Conservation (phyloP, 2,888 invertebrate species). For the Pimpla rufipes region DNA sequence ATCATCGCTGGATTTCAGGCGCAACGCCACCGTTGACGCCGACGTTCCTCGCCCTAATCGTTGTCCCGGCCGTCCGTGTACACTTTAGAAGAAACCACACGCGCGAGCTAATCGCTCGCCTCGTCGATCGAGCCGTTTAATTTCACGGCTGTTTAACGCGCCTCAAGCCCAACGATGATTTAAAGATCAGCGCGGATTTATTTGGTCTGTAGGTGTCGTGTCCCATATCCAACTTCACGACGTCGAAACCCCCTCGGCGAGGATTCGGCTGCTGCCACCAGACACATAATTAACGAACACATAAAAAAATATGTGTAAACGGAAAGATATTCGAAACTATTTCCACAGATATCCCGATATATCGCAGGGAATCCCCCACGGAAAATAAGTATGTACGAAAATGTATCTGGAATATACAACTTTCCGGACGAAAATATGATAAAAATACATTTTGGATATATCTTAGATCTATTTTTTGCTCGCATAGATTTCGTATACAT, state of each 20-base stretch:
- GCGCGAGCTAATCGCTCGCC: conserved; percentile 73
- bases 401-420: too few species aligned
- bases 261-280: not conserved
- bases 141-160: conserved; percentile 85
- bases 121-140: conserved; percentile 78
- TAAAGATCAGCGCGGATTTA: conserved; percentile 81
- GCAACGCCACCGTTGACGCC: conserved; percentile 70
- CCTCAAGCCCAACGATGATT: conserved; percentile 81
- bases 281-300: not conserved
- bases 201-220: conserved; percentile 68
- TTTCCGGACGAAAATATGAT: too few species aligned
- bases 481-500: too few species aligned
- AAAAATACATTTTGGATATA: too few species aligned
- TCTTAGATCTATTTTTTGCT: too few species aligned
- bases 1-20: conserved; percentile 79
- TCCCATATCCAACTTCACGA: too few species aligned
- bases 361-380: too few species aligned
- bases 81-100: conserved; percentile 78
- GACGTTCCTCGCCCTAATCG: conserved; percentile 42
- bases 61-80: not conserved
- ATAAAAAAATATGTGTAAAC: too few species aligned
- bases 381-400: too few species aligned
- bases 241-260: not conserved
- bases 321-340: too few species aligned
- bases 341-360: too few species aligned